Conservation (phyloP, 2,797 vertebrate genomes). For the Hydrocynus forskahlii region DNA sequence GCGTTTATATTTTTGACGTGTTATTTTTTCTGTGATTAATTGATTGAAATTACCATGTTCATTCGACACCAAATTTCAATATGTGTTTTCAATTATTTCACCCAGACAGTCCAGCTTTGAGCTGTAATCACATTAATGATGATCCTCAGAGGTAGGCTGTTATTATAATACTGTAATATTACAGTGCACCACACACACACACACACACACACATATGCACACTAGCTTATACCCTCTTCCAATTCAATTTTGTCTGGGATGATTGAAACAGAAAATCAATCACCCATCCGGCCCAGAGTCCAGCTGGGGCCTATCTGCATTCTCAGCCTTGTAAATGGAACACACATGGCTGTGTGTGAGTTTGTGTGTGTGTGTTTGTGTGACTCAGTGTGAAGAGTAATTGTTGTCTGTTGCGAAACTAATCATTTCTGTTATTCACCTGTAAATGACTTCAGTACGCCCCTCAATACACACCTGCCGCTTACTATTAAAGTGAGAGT, state of each 20-base stretch:
- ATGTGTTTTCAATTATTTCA: too few relatives aligned
- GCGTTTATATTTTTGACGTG: too few relatives aligned
- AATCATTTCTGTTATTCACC: not conserved
- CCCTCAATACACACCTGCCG: not conserved
- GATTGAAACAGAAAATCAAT: conserved; percentile 6
- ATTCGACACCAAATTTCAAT: too few relatives aligned
- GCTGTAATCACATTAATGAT: not conserved
- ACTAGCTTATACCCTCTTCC: not conserved
- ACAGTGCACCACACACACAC: too few relatives aligned
- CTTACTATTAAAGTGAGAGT: not conserved
- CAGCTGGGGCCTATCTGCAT: not conserved
- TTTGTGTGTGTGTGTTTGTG: not conserved
- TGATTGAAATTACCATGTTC: too few relatives aligned
- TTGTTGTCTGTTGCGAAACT: not conserved
- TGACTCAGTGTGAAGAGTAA: not conserved
- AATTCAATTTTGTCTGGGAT: not conserved
- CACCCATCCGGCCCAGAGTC: not conserved
- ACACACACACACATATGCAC: not conserved
- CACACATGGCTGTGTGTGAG: not conserved
- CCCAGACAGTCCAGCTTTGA: too few relatives aligned
- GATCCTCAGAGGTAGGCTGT: not conserved
- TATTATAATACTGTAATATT: not conserved
- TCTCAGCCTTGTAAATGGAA: not conserved
- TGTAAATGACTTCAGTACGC: not conserved
- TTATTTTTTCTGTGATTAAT: too few relatives aligned